Evolutionary conservation across 2,888 invertebrate species (phyloP).

Genomic region (Calameuta filiformis): DNA sequence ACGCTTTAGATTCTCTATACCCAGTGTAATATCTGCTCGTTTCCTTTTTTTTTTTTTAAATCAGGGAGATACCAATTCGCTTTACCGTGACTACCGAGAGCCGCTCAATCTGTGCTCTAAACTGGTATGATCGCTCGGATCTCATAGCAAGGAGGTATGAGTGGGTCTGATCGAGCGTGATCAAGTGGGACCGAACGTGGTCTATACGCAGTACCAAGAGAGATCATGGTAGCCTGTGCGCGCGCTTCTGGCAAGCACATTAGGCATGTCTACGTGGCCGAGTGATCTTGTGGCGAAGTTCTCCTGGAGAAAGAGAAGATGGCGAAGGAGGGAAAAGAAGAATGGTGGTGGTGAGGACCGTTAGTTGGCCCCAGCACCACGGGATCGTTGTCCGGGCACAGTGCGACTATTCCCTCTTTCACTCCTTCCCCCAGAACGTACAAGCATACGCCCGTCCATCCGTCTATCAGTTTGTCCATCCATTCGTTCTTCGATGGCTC

Average conservation of each 20-base stretch:
- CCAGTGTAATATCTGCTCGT: constrained; percentile 13
- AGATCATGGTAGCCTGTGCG: background rate
- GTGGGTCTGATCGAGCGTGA: background rate
- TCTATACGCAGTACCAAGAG: constrained; percentile 1
- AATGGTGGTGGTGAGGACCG: constrained; percentile 61
- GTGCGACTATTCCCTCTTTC: constrained; percentile 41
- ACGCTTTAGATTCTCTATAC: too few species aligned
- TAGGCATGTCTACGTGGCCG: constrained; percentile 11
- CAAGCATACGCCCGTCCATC: constrained; percentile 1
- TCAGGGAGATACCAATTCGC: too few species aligned
- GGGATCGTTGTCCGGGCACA: constrained; percentile 64
- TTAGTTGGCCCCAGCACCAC: constrained; percentile 63
- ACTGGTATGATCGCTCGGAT: too few species aligned
- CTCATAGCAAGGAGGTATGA: too few species aligned
- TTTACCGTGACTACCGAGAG: background rate
- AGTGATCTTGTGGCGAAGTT: constrained; percentile 19
- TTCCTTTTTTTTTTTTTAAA: constrained; percentile 1
- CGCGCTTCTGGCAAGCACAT: constrained; percentile 4
- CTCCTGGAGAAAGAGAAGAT: constrained; percentile 8
- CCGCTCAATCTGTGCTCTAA: background rate
- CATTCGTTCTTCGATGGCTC: constrained; percentile 12
- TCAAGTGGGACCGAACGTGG: constrained; percentile 1
- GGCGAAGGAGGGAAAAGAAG: background rate
- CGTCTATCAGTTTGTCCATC: constrained; percentile 11
- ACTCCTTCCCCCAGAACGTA: constrained; percentile 13